Base-by-base conservation (phyloP, 2,113 vertebrate species). In the Labeo rohita region DNA sequence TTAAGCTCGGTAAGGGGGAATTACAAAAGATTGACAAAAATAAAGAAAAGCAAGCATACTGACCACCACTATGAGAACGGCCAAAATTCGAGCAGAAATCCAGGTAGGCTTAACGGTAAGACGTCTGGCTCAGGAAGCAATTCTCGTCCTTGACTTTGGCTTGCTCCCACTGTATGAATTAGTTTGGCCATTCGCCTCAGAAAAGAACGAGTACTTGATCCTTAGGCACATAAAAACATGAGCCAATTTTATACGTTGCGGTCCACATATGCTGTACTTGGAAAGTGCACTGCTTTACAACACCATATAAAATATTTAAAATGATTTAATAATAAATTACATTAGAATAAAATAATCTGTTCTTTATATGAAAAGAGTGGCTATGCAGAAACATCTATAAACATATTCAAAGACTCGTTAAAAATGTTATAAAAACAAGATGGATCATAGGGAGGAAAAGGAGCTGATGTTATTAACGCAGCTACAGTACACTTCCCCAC, bases 61-160 rank as follows among this genome's bases (percentile, higher is more conserved):
- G 65, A 83, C 47, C 28, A 83, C 28, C 63, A 50, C 45, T 21
- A 68, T 28, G 47, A 49, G 18, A 83, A 66, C 4, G 13, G 21
- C 18, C 49, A 13, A 66, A 10, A 66, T 81, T 66, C 34, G 8
- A 66, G 18, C 45, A 36, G 80, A 83, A 50, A 83, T 83, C 65
- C 47, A 70, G 47, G 49, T 39, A 36, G 80, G 80, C 65, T 83
- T 83, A 83, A 52, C 9, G 23, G 28, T 70, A 83, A 70, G 65
- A 54, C 47, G 16, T 63, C 63, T 83, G 65, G 47, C 80, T 83
- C 47, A 83, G 23, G 65, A 83, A 83, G 61, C 65, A 52, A 70
- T 83, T 83, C 47, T 70, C 70, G 65, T 83, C 80, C 80, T 70
- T 83, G 80, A 83, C 80, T 70, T 68, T 83, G 63, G 65, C 80